Evolutionary conservation across 2,888 invertebrate genomes (phyloP).

Genomic region (Pristionchus maxplancki): DNA sequence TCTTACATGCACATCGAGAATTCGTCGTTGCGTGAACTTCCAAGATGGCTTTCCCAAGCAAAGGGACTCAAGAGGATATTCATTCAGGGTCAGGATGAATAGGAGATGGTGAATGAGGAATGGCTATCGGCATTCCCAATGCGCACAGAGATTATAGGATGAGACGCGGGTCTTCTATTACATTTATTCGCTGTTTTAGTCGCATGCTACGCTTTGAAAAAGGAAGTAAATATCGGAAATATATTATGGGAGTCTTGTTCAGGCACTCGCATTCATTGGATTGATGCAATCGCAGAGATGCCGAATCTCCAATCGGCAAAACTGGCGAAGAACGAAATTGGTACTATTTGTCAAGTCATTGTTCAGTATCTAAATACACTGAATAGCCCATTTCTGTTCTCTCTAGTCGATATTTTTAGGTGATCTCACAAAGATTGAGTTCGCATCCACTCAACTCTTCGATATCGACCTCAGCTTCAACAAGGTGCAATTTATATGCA

Average conservation of each 20-base stretch:
- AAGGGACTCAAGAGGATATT: constrained; percentile 53
- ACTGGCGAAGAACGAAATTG: constrained; percentile 65
- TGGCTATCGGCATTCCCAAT: not conserved
- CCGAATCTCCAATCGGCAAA: constrained; percentile 58
- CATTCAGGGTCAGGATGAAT: constrained; percentile 34
- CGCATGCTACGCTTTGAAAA: too few relatives aligned
- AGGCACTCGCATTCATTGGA: constrained; percentile 63
- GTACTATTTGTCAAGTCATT: constrained; percentile 51
- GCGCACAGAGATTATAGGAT: too few relatives aligned
- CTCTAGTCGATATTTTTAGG: too few relatives aligned
- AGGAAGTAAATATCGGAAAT: too few relatives aligned
- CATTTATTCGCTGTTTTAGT: too few relatives aligned
- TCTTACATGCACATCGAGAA: constrained; percentile 69
- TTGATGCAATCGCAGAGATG: constrained; percentile 63
- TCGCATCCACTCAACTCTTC: constrained; percentile 56
- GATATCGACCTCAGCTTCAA: constrained; percentile 70
- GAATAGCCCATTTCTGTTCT: too few relatives aligned
- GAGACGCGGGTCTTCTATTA: too few relatives aligned
- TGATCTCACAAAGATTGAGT: constrained; percentile 52
- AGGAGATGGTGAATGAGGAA: not conserved
- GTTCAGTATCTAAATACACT: too few relatives aligned
- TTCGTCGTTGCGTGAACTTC: constrained; percentile 63
- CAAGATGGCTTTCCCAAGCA: constrained; percentile 66
- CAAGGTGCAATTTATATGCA: constrained; percentile 54
- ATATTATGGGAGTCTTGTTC: too few relatives aligned